Conservation (phyloP, 2,888 invertebrate species). For the Koerneria pararmatus region DNA sequence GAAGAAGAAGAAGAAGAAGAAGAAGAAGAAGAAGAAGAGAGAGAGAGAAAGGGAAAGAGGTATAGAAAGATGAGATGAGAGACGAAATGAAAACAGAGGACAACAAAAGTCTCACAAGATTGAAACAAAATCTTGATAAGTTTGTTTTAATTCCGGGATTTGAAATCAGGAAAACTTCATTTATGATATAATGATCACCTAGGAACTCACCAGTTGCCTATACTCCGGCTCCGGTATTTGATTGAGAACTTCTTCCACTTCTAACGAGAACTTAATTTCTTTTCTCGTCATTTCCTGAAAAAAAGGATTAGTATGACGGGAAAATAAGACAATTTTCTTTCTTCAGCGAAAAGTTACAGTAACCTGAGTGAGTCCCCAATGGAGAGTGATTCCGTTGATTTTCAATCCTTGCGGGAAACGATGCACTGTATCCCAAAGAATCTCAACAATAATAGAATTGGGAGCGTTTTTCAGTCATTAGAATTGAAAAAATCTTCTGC, state of each 20-base stretch:
- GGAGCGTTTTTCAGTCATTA: no score
- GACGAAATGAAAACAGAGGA: background rate
- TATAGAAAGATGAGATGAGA: background rate
- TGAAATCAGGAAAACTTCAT: background rate
- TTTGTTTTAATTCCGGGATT: no score
- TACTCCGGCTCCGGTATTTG: constrained; percentile 97
- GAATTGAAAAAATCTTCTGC: no score
- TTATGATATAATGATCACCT: background rate
- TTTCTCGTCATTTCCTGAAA: constrained; percentile 82
- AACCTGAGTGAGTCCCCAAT: constrained; percentile 78
- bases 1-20: no score
- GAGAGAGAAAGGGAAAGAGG: background rate
- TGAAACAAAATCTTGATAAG: no score
- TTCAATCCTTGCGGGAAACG: constrained; percentile 82
- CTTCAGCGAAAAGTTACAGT: background rate
- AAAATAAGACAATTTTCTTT: background rate
- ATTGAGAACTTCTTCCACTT: constrained; percentile 92
- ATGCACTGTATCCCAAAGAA: constrained; percentile 57
- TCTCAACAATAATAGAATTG: no score
- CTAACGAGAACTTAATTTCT: constrained; percentile 93
- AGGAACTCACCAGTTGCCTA: constrained; percentile 63
- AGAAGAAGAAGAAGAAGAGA: no score
- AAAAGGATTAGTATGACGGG: background rate
- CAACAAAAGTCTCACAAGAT: background rate
- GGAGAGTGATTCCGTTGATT: constrained; percentile 83